phyloP scores from a whole-genome alignment of 2,113 vertebrate genomes.

The Aegotheles bennettii region DNA sequence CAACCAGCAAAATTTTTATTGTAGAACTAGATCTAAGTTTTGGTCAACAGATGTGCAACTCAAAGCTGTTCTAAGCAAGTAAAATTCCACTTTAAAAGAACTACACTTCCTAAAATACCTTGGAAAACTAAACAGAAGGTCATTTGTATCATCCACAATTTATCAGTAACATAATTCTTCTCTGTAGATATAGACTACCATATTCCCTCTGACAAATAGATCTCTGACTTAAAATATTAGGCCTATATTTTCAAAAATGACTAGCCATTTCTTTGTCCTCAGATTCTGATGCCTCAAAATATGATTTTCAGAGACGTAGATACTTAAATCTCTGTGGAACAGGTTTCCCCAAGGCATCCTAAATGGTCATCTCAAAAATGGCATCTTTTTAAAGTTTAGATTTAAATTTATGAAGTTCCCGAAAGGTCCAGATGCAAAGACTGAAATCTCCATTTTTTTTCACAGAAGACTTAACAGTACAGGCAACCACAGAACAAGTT shows the following conservation, averaged over 20 bases:
- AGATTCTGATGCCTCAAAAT: neutral
- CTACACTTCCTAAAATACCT: neutral
- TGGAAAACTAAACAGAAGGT: neutral
- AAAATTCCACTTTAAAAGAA: neutral
- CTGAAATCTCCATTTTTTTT: neutral
- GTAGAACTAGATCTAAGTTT: neutral
- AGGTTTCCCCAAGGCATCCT: fast-evolving
- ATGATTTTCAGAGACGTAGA: neutral
- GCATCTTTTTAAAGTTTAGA: neutral
- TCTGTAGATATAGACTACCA: neutral
- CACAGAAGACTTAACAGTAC: neutral
- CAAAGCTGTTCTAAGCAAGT: neutral
- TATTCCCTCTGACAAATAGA: neutral
- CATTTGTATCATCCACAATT: neutral
- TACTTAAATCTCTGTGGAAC: neutral
- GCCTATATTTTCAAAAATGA: neutral
- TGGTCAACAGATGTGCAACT: neutral
- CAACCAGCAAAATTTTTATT: neutral
- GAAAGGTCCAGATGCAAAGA: neutral
- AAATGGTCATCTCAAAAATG: neutral
- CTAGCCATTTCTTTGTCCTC: neutral
- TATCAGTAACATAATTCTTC: neutral
- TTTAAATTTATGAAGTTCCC: neutral
- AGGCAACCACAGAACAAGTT: neutral
- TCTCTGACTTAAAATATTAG: neutral